Evolutionary conservation across 2,113 vertebrate genomes (phyloP).

Genomic region (Calidris pugnax): DNA sequence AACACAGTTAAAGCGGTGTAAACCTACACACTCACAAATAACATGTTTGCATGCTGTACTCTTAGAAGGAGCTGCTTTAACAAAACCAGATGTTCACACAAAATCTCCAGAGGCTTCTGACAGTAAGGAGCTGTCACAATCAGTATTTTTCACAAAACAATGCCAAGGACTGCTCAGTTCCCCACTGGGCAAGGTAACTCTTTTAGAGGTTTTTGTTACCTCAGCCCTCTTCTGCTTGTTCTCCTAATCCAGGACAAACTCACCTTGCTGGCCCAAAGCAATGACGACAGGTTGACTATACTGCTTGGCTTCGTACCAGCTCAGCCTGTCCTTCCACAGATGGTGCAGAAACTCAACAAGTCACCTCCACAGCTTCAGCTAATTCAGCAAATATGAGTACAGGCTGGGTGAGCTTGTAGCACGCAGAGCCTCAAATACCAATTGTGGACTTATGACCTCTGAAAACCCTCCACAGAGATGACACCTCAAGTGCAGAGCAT

Average conservation of each 20-base stretch:
- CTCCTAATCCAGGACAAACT: neutral
- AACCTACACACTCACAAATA: neutral
- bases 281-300: neutral
- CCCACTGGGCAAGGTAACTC: neutral
- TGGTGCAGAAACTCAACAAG: neutral
- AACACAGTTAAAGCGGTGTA: neutral
- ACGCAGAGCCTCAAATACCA: rapidly evolving
- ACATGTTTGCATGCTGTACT: neutral
- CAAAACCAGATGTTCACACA: neutral
- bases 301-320: neutral
- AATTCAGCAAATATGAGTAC: neutral
- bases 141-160: slow-evolving; percentile 10
- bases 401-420: neutral
- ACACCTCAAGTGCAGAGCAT: neutral
- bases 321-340: neutral
- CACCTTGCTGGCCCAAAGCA: neutral
- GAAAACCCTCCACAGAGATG: neutral
- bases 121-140: neutral
- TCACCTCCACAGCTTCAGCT: neutral
- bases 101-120: slow-evolving; percentile 32
- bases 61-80: slow-evolving; percentile 15
- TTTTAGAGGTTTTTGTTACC: neutral
- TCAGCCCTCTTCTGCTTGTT: neutral
- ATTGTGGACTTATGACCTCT: neutral
- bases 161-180: neutral